Evolutionary conservation across 2,113 vertebrate genomes (phyloP).

Genomic region (Merops nubicus): DNA sequence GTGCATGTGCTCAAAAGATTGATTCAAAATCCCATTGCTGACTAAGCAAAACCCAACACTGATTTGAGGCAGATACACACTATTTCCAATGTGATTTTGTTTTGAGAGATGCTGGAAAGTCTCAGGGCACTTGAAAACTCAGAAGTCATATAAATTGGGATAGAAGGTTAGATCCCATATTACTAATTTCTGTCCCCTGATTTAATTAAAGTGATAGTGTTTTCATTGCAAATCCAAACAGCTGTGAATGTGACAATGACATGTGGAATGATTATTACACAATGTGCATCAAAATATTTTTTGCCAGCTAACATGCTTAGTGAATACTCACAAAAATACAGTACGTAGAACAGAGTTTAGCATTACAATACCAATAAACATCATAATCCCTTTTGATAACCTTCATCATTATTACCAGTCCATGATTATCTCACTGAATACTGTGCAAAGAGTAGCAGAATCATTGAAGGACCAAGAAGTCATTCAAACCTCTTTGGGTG

Average conservation of each 20-base stretch:
- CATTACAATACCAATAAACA: neutral
- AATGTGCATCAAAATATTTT: neutral
- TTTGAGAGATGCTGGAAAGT: neutral
- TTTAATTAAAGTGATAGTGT: neutral
- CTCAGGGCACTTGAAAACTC: neutral
- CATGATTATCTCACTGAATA: neutral
- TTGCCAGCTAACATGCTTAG: neutral
- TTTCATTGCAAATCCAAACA: neutral
- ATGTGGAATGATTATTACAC: neutral
- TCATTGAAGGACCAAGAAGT: neutral
- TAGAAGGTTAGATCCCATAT: neutral
- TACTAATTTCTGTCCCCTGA: neutral
- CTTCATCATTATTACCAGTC: neutral
- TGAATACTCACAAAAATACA: neutral
- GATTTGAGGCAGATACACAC: neutral
- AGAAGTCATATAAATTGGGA: neutral
- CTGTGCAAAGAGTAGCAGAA: neutral
- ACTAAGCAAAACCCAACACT: neutral
- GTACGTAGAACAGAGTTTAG: neutral
- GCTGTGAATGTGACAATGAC: neutral
- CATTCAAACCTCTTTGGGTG: neutral
- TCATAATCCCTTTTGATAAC: neutral
- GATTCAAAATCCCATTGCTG: neutral
- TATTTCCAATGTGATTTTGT: neutral
- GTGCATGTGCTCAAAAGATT: neutral